Evolutionary conservation across 2,888 invertebrate genomes (phyloP).

Genomic region (Drosophila flavopinicola): DNA sequence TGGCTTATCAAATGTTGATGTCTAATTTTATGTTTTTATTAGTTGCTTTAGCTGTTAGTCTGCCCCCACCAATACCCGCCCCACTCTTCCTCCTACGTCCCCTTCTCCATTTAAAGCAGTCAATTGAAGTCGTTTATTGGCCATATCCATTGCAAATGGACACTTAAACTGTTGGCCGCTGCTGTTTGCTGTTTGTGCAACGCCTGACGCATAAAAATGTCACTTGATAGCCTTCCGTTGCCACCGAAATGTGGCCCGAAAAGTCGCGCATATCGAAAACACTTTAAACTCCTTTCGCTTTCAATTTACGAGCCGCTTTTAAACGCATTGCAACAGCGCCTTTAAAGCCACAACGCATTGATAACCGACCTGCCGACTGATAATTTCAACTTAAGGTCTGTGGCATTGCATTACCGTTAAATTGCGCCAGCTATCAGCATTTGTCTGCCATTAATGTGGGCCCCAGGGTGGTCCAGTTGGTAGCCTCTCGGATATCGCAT

Average conservation of each 20-base stretch:
- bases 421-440: conserved; percentile 26
- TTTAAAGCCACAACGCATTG: conserved; percentile 21
- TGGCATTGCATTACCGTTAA: background rate
- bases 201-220: conserved; percentile 9
- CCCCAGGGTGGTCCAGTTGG: conserved; percentile 36
- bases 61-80: background rate
- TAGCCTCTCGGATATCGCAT: conserved; percentile 7
- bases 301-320: conserved; percentile 51
- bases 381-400: conserved; percentile 19
- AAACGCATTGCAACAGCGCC: conserved; percentile 2
- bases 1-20: conserved; percentile 25
- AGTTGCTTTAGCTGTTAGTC: conserved; percentile 7
- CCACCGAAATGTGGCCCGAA: conserved; percentile 8
- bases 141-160: conserved; percentile 33
- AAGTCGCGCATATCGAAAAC: conserved; percentile 33
- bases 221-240: conserved; percentile 16
- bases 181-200: conserved; percentile 28
- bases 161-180: conserved; percentile 33
- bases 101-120: conserved; percentile 5
- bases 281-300: conserved; percentile 59
- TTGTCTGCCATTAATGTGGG: conserved; percentile 33
- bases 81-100: background rate
- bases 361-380: conserved; percentile 26
- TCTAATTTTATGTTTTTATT: conserved; percentile 18
- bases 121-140: conserved; percentile 45